Evolutionary conservation across 2,797 vertebrate species (phyloP).

Genomic region (Hemitrygon akajei): DNA sequence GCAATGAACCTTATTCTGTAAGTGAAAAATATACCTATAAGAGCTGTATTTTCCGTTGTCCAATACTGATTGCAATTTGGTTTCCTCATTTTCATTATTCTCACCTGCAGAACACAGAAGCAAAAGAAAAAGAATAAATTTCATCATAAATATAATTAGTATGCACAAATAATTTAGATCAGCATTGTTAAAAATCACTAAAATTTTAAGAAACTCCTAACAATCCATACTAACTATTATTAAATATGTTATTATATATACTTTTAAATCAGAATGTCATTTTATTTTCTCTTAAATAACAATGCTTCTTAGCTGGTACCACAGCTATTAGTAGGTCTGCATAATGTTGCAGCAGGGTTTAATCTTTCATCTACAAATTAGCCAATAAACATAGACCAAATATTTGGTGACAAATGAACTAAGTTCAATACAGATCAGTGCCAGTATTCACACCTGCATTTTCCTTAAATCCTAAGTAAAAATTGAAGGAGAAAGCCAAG

Average conservation of each 20-base stretch:
- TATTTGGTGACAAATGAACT: neutral
- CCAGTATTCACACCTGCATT: neutral
- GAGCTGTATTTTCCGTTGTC: conserved; percentile 78
- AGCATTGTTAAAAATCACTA: neutral
- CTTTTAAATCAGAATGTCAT: neutral
- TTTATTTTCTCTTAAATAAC: neutral
- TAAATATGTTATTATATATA: neutral
- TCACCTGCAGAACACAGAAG: conserved; percentile 53
- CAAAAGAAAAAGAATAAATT: neutral
- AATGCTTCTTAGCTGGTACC: neutral
- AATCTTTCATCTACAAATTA: neutral
- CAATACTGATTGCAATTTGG: conserved; percentile 55
- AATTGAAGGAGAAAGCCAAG: neutral
- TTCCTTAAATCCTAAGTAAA: neutral
- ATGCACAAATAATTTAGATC: neutral
- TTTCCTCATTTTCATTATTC: conserved; percentile 67
- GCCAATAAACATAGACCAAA: neutral
- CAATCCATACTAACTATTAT: neutral
- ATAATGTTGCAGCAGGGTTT: neutral
- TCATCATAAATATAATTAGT: neutral
- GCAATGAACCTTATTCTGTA: neutral
- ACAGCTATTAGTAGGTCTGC: neutral
- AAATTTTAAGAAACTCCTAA: neutral
- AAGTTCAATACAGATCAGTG: neutral
- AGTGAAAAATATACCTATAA: conserved; percentile 65